These are phyloP conservation scores for Atrina japonica DNA, from an alignment of 2,888 invertebrate genomes.

Conservation along the genomic window DNA sequence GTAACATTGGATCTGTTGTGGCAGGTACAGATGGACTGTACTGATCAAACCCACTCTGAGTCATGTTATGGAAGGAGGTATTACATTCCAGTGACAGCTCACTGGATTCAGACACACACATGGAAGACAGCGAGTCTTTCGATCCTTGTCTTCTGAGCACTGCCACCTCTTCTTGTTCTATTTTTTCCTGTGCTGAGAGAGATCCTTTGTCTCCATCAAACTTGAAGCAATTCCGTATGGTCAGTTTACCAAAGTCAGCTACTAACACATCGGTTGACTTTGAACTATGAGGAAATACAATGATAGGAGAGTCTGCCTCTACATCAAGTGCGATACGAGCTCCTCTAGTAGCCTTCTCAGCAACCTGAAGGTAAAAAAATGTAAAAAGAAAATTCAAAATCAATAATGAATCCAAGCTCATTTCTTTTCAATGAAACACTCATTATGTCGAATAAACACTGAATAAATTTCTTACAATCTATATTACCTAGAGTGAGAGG, in stretches of 20 bases:
- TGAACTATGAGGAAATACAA: constrained; percentile 92
- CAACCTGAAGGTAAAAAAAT: constrained; percentile 63
- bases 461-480: too few species aligned
- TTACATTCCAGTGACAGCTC: constrained; percentile 21
- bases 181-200: constrained; percentile 45
- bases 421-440: too few species aligned
- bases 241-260: constrained; percentile 89
- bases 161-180: constrained; percentile 13
- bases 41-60: constrained; percentile 64
- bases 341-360: constrained; percentile 77
- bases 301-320: constrained; percentile 89
- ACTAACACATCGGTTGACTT: constrained; percentile 89
- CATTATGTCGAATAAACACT: too few species aligned
- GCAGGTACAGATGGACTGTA: constrained; percentile 52
- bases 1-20: constrained; percentile 71
- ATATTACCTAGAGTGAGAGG: too few species aligned
- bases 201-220: constrained; percentile 76
- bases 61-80: constrained; percentile 49
- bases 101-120: constrained; percentile 33
- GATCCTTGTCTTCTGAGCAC: constrained; percentile 10
- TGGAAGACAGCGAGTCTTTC: constrained; percentile 21
- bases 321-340: constrained; percentile 85
- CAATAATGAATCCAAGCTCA: too few species aligned
- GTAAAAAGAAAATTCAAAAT: not conserved
- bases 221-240: constrained; percentile 88